Conservation (phyloP, 1,140 invertebrate species). For the Halictus rubicundus region DNA sequence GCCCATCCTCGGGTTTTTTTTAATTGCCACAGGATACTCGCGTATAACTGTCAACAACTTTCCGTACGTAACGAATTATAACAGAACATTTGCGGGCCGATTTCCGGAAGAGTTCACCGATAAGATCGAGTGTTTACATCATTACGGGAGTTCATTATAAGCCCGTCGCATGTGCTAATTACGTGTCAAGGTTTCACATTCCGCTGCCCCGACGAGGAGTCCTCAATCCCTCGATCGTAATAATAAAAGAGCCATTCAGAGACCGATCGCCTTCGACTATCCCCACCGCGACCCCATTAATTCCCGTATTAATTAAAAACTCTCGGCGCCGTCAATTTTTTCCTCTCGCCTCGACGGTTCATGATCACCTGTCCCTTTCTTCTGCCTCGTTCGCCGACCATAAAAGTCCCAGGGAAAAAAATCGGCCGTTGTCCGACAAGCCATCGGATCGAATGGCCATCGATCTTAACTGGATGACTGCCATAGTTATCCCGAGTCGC, state of each 20-base stretch:
- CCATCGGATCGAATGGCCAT: too few relatives aligned
- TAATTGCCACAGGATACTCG: not conserved
- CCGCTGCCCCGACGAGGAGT: not conserved
- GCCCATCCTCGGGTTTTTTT: not conserved
- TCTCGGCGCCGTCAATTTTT: not conserved
- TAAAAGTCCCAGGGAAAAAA: not conserved
- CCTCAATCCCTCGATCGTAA: constrained; percentile 12
- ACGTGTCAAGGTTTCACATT: constrained; percentile 29
- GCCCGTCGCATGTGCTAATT: constrained; percentile 25
- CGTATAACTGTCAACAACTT: not conserved
- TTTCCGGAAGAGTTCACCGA: not conserved
- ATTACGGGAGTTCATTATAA: constrained; percentile 18
- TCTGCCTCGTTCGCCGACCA: not conserved
- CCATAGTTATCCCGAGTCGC: too few relatives aligned
- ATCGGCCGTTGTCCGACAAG: too few relatives aligned
- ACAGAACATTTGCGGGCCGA: not conserved
- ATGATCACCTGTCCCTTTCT: not conserved
- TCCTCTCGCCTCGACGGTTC: not conserved
- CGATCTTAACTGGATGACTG: too few relatives aligned
- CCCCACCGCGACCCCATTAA: not conserved
- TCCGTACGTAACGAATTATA: not conserved
- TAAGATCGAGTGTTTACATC: constrained; percentile 1
- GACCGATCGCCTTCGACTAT: not conserved
- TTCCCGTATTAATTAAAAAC: constrained; percentile 20
- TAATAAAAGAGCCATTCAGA: constrained; percentile 8